Evolutionary conservation across 2,113 vertebrate genomes (phyloP).

Genomic region (Origma solitaria): DNA sequence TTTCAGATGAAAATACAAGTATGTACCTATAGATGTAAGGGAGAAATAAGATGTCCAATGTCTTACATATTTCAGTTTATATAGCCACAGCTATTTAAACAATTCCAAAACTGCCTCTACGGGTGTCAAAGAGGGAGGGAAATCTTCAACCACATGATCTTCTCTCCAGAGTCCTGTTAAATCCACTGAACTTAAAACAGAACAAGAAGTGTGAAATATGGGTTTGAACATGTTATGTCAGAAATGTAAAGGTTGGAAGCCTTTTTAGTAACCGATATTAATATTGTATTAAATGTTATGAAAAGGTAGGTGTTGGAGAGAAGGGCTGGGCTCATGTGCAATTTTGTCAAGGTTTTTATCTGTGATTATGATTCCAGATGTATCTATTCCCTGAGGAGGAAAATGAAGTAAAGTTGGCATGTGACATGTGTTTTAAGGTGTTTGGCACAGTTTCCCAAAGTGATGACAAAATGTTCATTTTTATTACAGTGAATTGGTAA

Average conservation of each 20-base stretch:
- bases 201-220: conserved; percentile 78
- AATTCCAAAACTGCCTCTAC: conserved; percentile 70
- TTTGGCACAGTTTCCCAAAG: conserved; percentile 78
- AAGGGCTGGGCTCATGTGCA: conserved; percentile 73
- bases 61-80: conserved; percentile 29
- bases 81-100: conserved; percentile 64
- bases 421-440: conserved; percentile 81
- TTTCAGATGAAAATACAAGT: neutral
- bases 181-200: conserved; percentile 80
- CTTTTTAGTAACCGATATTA: conserved; percentile 77
- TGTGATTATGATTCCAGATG: conserved; percentile 80
- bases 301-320: conserved; percentile 69
- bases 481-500: conserved; percentile 68
- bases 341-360: conserved; percentile 81
- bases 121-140: conserved; percentile 73
- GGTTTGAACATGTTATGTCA: conserved; percentile 76
- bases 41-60: neutral
- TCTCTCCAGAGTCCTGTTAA: conserved; percentile 80
- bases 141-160: conserved; percentile 73
- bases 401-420: conserved; percentile 76
- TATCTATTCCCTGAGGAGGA: conserved; percentile 71
- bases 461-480: conserved; percentile 79
- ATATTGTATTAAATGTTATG: conserved; percentile 80
- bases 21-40: neutral
- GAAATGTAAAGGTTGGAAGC: conserved; percentile 75